Base-by-base conservation (phyloP, 2,888 invertebrate species). In the Odontocerum albicorne region DNA sequence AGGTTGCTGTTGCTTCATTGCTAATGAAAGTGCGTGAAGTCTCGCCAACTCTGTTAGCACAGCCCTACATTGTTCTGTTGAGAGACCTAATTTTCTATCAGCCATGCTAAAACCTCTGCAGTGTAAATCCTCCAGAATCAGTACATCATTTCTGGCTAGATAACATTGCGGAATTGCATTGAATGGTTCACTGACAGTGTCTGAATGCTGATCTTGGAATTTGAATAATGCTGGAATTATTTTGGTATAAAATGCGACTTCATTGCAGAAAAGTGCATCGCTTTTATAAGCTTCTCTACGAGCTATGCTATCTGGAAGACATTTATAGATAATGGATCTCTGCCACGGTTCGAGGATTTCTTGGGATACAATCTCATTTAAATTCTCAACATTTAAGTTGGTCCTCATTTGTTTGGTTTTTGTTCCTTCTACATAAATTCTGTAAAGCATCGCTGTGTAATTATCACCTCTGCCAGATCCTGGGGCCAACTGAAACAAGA, bases 391-490 rank as follows among this genome's bases (percentile, higher is more conserved):
- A 3, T 54, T 54, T 13, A 51, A 20, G 7, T 38, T 22, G 13
- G 51, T 52, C 15, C 32, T 44, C 27, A 44, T 21, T 12, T 49
- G 50, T 13, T 4, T 27, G 13, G 16, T 47, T 40, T 53, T 54
- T 17, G 63, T 63, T 0, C 87, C 87, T 62, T 77, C 81, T 2
- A 86, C 69, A 1, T 78, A 73, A 51, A 87, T 76, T 10, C 88
- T 78, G 68, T 87, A 88, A 4, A 88, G 73, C 77, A 85, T 84
- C 6, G 88, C 86, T 0, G 87, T 87, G 65, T 88, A 88, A 68
- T 88, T 88, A 65, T 88, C 88, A 0, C 88, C 88, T 46, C 87
- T 75, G 53, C 84, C 86, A 0, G 87, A 84, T n/a, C 87, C 88
- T 2, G 80, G 84, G 12, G 83, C 81, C 57, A 85, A 82, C 81